Evolutionary conservation across 1,140 invertebrate species (phyloP).

Genomic region (Periplaneta americana): DNA sequence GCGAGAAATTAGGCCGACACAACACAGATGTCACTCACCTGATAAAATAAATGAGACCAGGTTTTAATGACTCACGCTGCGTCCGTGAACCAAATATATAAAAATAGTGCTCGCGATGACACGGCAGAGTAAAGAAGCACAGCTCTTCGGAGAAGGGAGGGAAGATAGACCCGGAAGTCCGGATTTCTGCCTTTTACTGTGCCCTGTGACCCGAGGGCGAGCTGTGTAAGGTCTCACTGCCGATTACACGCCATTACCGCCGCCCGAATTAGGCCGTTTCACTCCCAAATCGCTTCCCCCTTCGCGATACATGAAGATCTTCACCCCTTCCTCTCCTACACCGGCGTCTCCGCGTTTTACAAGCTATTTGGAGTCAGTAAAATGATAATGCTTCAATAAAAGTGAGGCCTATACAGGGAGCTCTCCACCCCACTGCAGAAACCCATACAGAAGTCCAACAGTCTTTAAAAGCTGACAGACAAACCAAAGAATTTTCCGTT

Average conservation of each 20-base stretch:
- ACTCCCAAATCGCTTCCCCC: conserved; percentile 31
- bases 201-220: conserved; percentile 1
- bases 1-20: background rate
- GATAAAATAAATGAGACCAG: background rate
- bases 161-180: background rate
- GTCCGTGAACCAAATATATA: background rate
- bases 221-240: conserved; percentile 27
- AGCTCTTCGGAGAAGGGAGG: background rate
- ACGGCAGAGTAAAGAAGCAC: too few species aligned
- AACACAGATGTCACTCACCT: background rate
- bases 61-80: background rate
- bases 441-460: background rate
- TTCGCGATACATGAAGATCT: background rate
- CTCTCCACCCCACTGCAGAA: background rate
- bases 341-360: conserved; percentile 32
- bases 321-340: conserved; percentile 25
- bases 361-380: conserved; percentile 44
- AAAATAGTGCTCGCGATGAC: background rate
- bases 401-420: conserved; percentile 17
- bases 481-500: background rate
- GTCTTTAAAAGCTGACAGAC: background rate
- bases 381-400: conserved; percentile 44
- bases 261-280: conserved; percentile 41
- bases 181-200: conserved; percentile 8
- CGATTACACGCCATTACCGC: conserved; percentile 41